Conservation (phyloP, 2,113 vertebrate genomes). For the Brevimyrus niger region DNA sequence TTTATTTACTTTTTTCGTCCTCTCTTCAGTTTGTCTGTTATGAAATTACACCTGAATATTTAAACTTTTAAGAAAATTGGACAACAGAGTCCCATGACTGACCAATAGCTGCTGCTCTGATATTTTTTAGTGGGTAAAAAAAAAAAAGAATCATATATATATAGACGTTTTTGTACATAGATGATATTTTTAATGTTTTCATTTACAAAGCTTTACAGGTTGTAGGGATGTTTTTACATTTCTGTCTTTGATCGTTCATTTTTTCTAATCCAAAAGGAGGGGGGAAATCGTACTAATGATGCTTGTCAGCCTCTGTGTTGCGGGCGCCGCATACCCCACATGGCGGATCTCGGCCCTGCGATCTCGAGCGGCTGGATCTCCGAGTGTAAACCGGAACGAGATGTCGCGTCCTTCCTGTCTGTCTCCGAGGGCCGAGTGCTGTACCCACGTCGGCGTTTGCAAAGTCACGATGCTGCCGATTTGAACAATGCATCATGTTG, state of each 20-base stretch:
- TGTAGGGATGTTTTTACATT: constrained; percentile 60
- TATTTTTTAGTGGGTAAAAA: constrained; percentile 64
- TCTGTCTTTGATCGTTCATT: constrained; percentile 54
- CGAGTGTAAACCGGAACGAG: neutral
- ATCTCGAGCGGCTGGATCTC: constrained; percentile 55
- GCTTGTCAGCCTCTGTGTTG: neutral
- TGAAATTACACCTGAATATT: constrained; percentile 65
- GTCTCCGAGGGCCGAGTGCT: neutral
- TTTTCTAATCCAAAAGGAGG: constrained; percentile 60
- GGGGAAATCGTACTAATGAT: constrained; percentile 18
- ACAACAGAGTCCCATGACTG: constrained; percentile 69
- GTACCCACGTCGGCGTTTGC: neutral
- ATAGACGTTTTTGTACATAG: constrained; percentile 62
- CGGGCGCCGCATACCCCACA: neutral
- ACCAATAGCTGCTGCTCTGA: constrained; percentile 91
- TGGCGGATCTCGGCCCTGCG: constrained; percentile 46
- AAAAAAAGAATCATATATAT: constrained; percentile 39
- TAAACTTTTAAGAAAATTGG: constrained; percentile 52
- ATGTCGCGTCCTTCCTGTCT: neutral
- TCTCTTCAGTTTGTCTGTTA: constrained; percentile 36
- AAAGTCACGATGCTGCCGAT: neutral
- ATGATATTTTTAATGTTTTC: constrained; percentile 55
- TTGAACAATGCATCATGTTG: constrained; percentile 6
- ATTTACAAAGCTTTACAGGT: constrained; percentile 59
- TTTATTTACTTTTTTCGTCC: constrained; percentile 47